Conservation (phyloP, 2,113 vertebrate genomes). For the Neofelis nebulosa region DNA sequence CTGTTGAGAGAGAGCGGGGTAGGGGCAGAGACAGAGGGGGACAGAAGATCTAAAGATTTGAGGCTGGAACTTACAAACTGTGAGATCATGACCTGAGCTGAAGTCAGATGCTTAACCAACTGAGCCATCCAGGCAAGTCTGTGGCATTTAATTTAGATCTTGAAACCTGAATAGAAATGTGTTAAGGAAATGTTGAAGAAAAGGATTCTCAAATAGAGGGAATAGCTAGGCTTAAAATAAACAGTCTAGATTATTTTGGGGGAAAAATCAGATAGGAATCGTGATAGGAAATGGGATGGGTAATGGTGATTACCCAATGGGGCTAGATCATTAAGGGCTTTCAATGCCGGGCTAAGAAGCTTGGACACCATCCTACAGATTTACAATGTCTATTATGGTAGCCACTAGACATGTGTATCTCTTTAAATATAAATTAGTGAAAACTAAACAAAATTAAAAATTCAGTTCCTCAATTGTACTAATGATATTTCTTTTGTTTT, state of each 20-base stretch:
- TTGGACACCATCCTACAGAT: background rate
- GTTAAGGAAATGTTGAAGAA: background rate
- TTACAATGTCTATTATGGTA: background rate
- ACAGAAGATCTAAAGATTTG: too few species aligned
- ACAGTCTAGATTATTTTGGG: background rate
- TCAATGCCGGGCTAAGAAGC: background rate
- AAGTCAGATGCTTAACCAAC: too few species aligned
- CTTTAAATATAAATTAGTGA: background rate
- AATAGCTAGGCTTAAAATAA: background rate
- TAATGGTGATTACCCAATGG: background rate
- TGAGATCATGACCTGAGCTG: too few species aligned
- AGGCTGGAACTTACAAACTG: too few species aligned
- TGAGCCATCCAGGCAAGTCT: too few species aligned
- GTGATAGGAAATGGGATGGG: background rate
- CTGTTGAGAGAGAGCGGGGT: too few species aligned
- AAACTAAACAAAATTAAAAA: background rate
- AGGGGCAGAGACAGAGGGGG: too few species aligned
- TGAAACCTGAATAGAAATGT: slow-evolving; percentile 23
- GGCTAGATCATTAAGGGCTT: background rate
- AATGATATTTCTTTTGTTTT: background rate
- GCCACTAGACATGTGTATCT: background rate
- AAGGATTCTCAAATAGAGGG: background rate
- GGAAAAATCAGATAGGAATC: background rate
- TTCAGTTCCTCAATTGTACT: background rate
- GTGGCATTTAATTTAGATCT: background rate